Evolutionary conservation across 2,888 invertebrate genomes (phyloP), one percentile per base, ranked within the genome.

Genomic region (Heliconius erato): DNA sequence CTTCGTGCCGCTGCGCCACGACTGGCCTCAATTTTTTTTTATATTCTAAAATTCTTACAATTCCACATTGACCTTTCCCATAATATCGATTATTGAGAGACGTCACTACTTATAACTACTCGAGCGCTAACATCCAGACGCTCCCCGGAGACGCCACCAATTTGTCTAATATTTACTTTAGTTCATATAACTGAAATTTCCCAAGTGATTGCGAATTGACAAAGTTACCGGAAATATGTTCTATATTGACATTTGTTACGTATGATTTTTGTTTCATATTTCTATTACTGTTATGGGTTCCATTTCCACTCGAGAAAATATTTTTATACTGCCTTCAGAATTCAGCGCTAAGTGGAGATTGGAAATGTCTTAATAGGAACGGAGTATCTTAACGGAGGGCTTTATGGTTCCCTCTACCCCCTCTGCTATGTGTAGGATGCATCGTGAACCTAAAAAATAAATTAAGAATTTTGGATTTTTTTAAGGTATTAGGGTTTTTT

Each of bases 161-260:
- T 79, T 76, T 69, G 65, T 68, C 49, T 49, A 79, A 74, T 76
- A 76, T 82, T 82, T 82, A 79, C 80, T 74, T 79, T 59, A 79
- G 32, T 59, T 79, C 40, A 59, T 76, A 76, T 74, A 63, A 77
- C 67, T 71, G 28, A 54, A 79, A 82, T 82, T 82, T 82, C 82
- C 79, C 82, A 44, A 71, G 79, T 19, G 82, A 79, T 82, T 63
- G 63, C 68, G 44, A n/a, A 76, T 79, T 79, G 71, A 49, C 49
- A 79, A 76, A 79, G 63, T 76, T 68, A n/a, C 59, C 63, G 16
- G 49, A 67, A 67, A 67, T 67, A 67, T 71, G 14, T n/a, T 63
- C 28, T 59, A 54, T 67, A 35, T 49, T 80, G 65, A 26, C 12
- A 26, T 54, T 54, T 9, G 54, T 19, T 54, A 54, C 54, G 2